Base-by-base conservation (phyloP, 1,140 invertebrate species). In the Neodiprion fabricii region DNA sequence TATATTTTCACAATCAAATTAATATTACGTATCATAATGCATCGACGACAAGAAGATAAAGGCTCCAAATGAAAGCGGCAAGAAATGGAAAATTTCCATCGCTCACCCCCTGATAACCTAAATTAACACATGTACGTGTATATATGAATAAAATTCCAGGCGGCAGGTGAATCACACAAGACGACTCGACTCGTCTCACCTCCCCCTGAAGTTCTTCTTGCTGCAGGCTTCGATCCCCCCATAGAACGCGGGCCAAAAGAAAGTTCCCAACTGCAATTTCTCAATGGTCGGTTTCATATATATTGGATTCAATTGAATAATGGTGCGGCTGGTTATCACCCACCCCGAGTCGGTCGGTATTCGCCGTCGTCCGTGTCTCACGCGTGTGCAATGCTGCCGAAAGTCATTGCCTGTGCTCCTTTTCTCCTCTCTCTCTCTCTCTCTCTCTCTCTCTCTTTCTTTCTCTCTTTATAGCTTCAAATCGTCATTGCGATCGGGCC, bases 281-380 rank as follows among this genome's bases (percentile, higher is more conserved):
- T 85, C 87, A 87, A 87, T 88, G 82, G 85, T 85, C 81, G 80
- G 76, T 76, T 80, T 72, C 79, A 12, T 21, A 86, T 87, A 81
- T 85, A 88, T 87, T 87, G 85, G 87, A 88, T 88, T 88, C 86
- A 88, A 88, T 88, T 88, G 86, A 87, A 88, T 87, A 87, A 88
- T 87, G 80, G 82, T 79, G 79, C 21, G 49, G 49, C 67, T 48
- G 21, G 72, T 47, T 40, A 49, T 14, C 53, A 40, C 28, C 28
- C 28, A 40, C 5, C 28, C 61, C 61, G 12, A 14, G 61, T 82
- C 81, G 78, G 85, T 85, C 84, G 85, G 85, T 85, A 86, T 83
- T 79, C 79, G 83, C 85, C 83, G 83, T 83, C 76, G n/a, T 40
- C 28, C 28, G 28, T 40, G 28, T 40, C 61, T 65, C 12, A 65